Evolutionary conservation across 2,888 invertebrate species (phyloP), one percentile per base, ranked within the genome.

Genomic region (Lepidocyrtoides sp.): DNA sequence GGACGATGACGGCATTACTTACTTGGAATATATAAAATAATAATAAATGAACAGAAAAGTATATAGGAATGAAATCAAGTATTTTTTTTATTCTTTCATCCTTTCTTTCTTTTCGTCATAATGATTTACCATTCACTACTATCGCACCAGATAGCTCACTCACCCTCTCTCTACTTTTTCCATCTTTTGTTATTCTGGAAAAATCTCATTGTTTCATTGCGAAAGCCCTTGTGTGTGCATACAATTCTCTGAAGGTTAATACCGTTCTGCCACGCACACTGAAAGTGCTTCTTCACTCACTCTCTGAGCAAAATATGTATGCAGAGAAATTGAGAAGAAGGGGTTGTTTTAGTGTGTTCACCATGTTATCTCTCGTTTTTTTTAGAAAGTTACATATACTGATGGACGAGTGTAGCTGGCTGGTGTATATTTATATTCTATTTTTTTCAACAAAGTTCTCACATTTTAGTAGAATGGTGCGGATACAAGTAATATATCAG

Each of bases 171-270:
- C 26, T 60, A 20, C 14, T 84, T 57, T 44, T 41, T 86, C 75
- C 72, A 69, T 86, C 36, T 32, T 72, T 44, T 72, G 44, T 72
- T 44, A 63, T 20, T 2, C 72, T 72, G 36, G 36, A 48, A 79
- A 79, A 57, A 36, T 4, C 3, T 63, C 26, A 75, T 86, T 86
- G 72, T 86, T 84, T 84, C 54, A 60, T 60, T 66, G 51, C 60
- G 29, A 41, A 57, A 63, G 41, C 60, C 29, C 41, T 41, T 41
- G 3, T 23, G 72, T 48, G 41, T 14, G 23, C 4, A 44, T 41
- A 14, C 51, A 91, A 91, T 91, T 86, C 91, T 91, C 91, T 69
- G 85, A 86, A 72, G 91, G 91, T 82, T 91, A 86, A 90, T 82
- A 75, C 84, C 87, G 63, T 79, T 84, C 41, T 44, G 69, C 75